Evolutionary conservation across 2,113 vertebrate species (phyloP).

Genomic region (Diglossa brunneiventris): DNA sequence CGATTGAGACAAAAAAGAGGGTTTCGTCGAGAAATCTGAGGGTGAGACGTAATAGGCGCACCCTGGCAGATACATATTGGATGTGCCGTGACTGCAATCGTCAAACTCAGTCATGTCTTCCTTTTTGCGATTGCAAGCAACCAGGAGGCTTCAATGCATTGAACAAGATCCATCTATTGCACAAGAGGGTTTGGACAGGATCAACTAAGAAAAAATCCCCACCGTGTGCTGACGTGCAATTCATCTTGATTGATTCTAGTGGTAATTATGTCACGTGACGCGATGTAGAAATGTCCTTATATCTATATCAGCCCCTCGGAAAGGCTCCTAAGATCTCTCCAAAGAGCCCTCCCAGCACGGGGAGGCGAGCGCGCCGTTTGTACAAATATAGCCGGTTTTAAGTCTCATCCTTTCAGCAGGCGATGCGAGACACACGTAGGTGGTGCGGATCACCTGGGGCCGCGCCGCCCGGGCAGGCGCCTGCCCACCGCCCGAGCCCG

Average conservation of each 20-base stretch:
- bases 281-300: constrained; percentile 98
- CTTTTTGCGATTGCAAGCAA: constrained; percentile 80
- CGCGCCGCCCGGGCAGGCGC: constrained; percentile 18
- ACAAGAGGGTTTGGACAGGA: constrained; percentile 89
- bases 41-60: constrained; percentile 96
- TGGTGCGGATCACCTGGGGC: constrained; percentile 70
- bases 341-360: constrained; percentile 83
- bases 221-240: constrained; percentile 98
- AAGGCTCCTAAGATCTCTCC: constrained; percentile 77
- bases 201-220: constrained; percentile 93
- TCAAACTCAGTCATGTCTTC: constrained; percentile 98
- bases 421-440: neutral
- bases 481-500: constrained; percentile 7
- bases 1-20: constrained; percentile 92
- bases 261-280: constrained; percentile 99
- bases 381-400: neutral
- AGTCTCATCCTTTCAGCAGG: neutral
- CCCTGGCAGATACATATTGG: constrained; percentile 97
- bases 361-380: constrained; percentile 55
- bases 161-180: constrained; percentile 98
- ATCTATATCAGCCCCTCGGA: constrained; percentile 96
- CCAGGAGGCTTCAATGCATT: constrained; percentile 85
- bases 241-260: constrained; percentile 99
- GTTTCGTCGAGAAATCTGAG: constrained; percentile 93
- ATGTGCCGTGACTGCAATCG: constrained; percentile 89